Evolutionary conservation across 2,797 vertebrate genomes (phyloP), one percentile per base, ranked within the genome.

Genomic region (Falco rusticolus): DNA sequence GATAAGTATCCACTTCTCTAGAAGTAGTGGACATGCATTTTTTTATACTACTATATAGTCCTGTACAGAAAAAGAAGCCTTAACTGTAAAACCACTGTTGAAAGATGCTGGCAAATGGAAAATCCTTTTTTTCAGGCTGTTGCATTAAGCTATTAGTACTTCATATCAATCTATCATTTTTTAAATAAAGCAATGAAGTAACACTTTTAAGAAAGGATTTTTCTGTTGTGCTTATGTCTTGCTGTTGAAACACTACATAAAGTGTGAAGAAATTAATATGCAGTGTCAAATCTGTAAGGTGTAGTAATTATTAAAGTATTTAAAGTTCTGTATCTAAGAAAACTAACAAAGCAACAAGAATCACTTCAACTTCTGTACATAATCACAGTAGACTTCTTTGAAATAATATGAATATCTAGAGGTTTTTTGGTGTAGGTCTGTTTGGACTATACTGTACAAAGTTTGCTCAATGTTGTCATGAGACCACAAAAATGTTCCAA

Each of bases 1-100:
- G 31, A 10, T 92, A 95, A 70, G 28, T 76, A 65, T 91, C 53
- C 15, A 54, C 80, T 87, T 93, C 83, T 94, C 78, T 92, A 95
- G 66, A 84, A 91, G 79, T 91, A 94, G 87, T 85, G 54, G 53
- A 74, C 72, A 29, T 85, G 50, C 20, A 16, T 94, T 90, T 82
- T 72, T 70, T 94, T 65, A 87, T 45, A 91, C 68, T 86, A 84
- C 89, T 95, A 69, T 25, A 31, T 84, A 81, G 85, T 83, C 88
- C 14, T 82, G 63, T 90, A 68, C 29, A 88, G 71, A 81, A 71
- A 61, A 90, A 95, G 80, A 59, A 68, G 43, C 43, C 50, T 87
- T 68, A 71, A n/a, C 50, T 89, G 31, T 87, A 78, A 89, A 88
- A 91, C n/a, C 69, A 89, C 34, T 80, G 87, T 37, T 31, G 8